Evolutionary conservation across 2,797 vertebrate species (phyloP).

Genomic region (Poecilia wingei): DNA sequence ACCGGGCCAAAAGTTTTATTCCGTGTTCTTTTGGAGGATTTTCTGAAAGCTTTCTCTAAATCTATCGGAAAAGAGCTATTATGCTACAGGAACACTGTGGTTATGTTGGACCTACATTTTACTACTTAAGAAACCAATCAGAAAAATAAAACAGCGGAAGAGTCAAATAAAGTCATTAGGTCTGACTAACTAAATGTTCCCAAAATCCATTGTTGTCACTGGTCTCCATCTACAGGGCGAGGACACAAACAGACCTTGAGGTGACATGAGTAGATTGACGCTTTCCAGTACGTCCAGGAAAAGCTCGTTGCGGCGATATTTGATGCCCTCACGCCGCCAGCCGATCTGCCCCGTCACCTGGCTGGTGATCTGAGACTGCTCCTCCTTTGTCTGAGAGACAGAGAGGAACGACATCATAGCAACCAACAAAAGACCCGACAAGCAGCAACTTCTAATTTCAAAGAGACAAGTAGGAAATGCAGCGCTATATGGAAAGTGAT

Average conservation of each 20-base stretch:
- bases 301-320: slow-evolving; percentile 97
- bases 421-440: slow-evolving; percentile 44
- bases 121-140: neutral
- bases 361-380: slow-evolving; percentile 99
- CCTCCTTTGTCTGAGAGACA: slow-evolving; percentile 91
- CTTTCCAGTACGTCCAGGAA: slow-evolving; percentile 98
- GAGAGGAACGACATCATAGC: slow-evolving; percentile 54
- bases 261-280: slow-evolving; percentile 98
- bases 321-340: slow-evolving; percentile 98
- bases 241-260: slow-evolving; percentile 84
- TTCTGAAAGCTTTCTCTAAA: neutral
- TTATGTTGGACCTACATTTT: neutral
- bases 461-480: neutral
- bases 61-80: neutral
- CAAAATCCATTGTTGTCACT: neutral
- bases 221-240: neutral
- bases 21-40: neutral
- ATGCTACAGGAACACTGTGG: neutral
- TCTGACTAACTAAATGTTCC: neutral
- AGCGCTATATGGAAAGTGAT: neutral
- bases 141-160: neutral
- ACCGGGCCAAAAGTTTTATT: neutral
- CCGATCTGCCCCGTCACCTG: slow-evolving; percentile 99
- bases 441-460: slow-evolving; percentile 6
- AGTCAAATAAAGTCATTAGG: neutral